Base-by-base conservation (phyloP, 1,140 invertebrate species). In the Ceratoteleas bidentatus region DNA sequence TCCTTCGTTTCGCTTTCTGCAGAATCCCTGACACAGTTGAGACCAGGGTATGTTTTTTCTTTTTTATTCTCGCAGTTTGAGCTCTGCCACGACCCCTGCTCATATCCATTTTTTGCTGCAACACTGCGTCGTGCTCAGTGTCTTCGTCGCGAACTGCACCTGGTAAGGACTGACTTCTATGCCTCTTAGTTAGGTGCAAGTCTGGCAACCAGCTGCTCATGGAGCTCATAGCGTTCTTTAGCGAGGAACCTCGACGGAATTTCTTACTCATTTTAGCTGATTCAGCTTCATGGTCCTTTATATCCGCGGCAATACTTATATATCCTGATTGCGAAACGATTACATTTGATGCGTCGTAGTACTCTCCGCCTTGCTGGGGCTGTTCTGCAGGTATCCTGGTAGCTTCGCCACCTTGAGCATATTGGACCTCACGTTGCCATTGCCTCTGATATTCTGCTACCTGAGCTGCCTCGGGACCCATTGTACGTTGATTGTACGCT, bases 291-390 rank as follows among this genome's bases (percentile, higher is more conserved):
- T 89, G 88, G 36, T 93, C 90, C 88, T 94, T 95, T 15, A 94
- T 91, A 85, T 95, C 94, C 14, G 93, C 91, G 3, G 95, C 93
- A 77, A 96, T 96, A 15, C 95, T 95, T 57, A 96, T 93, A 85
- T 96, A 96, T n/a, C 96, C 96, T 5, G 95, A 95, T 85, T 96
- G 95, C 0, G 95, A 95, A n/a, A 96, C 95, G 70, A 96, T 94
- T 4, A 96, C 93, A 56, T 93, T 93, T 68, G 93, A 93, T 10
- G 91, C 89, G 50, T 87, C 80, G n/a, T 85, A 87, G 69, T 81
- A 82, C 34, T 83, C 77, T 52, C 68, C 24, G 4, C 24, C 78
- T 54, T 92, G 92, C 87, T 93, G 93, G 58, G 92, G 91, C 81
- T 93, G 92, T 70, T 93, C 88, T 3, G 70, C 79, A 2, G 85